Base-by-base conservation (phyloP, 35 echinoderm and acorn worm species). In the Chiridota heheva region DNA sequence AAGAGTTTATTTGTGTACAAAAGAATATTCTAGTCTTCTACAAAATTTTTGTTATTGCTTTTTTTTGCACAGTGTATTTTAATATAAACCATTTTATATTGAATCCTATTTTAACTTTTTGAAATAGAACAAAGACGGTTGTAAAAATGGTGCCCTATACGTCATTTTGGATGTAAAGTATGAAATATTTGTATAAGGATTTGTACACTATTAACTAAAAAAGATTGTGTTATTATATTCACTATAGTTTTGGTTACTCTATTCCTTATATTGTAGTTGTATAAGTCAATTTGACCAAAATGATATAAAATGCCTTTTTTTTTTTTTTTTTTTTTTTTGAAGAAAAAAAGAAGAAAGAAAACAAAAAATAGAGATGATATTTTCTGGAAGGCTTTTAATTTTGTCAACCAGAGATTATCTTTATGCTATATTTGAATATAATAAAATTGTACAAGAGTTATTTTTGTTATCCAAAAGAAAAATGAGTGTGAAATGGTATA, bases 81-180 rank as follows among this genome's bases (percentile, higher is more conserved):
- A 77, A 47, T 77, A 77, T 77, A 77, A n/a, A 77, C 73, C 73
- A 77, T 77, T 77, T 77, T 77, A 77, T 77, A 77, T 77, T 77
- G 73, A 55, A 77, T 58, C 31, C 48, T 77, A 77, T 77, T 77
- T 77, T 77, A 77, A n/a, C n/a, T 77, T 77, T 55, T 58, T 77
- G 73, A 60, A 56, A 58, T 77, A 58, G 73, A 77, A 77, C 73
- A 77, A 49, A 36, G 41, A 59, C 56, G 26, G 36, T 58, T 73
- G 69, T 73, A 47, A 73, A 73, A 55, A 58, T 77, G 73, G 73
- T 77, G 73, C 73, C 73, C 73, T 77, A 31, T 31, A 72, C 22
- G 48, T 27, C 32, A 32, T 76, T 77, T 77, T 77, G 29, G 73
- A 77, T 77, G 73, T 60, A 77, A 60, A 77, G 25, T 73, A 47